These are phyloP conservation scores for Percopsis transmontana DNA, from an alignment of 2,113 vertebrate genomes.

Conservation along the genomic window DNA sequence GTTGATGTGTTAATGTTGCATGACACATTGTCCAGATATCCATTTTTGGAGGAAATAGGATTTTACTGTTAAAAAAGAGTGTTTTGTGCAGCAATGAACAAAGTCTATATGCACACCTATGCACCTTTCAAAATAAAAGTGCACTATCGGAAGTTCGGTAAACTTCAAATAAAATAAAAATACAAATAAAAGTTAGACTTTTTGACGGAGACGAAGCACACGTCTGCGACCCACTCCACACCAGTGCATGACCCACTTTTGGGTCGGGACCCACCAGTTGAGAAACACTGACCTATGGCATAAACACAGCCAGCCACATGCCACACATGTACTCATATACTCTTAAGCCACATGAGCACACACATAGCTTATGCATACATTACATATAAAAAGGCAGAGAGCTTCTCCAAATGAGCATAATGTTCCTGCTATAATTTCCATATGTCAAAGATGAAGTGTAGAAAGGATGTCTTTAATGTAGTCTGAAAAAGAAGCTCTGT, in stretches of 20 bases:
- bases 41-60: constrained; percentile 21
- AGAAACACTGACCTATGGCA: neutral
- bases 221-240: no score
- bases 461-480: constrained; percentile 58
- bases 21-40: constrained; percentile 47
- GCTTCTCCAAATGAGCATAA: no score
- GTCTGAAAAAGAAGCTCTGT: constrained; percentile 38
- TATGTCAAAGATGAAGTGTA: constrained; percentile 22
- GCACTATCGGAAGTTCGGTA: no score
- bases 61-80: neutral
- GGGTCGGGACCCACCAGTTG: no score
- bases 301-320: neutral
- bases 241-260: no score
- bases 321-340: constrained; percentile 12
- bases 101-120: no score
- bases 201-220: no score
- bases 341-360: constrained; percentile 15
- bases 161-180: no score
- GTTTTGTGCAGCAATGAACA: no score
- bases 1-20: constrained; percentile 55
- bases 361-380: neutral
- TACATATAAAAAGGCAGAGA: neutral
- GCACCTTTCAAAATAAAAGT: no score
- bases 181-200: no score
- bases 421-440: neutral